Conservation (phyloP, 1,140 invertebrate species). For the Gerris buenoi region DNA sequence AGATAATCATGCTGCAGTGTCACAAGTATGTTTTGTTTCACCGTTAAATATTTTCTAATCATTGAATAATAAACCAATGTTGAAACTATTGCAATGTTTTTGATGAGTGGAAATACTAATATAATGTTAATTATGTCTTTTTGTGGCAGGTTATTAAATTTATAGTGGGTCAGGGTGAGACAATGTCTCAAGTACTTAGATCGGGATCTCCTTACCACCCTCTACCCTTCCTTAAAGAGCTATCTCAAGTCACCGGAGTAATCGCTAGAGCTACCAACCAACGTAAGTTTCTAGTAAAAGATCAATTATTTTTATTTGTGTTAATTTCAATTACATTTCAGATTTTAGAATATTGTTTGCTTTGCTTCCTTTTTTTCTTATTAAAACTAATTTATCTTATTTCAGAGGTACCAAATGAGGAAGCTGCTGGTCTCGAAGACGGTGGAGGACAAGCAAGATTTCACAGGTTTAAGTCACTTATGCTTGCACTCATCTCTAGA, state of each 20-base stretch:
- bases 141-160: conserved; percentile 56
- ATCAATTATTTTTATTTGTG: too few species aligned
- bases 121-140: too few species aligned
- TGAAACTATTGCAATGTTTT: not conserved
- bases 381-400: too few species aligned
- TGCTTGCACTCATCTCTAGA: conserved; percentile 51
- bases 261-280: conserved; percentile 57
- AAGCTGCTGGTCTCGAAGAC: not conserved
- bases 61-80: not conserved
- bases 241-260: conserved; percentile 58
- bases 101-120: too few species aligned
- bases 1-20: conserved; percentile 60
- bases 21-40: conserved; percentile 36
- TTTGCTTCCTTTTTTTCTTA: too few species aligned
- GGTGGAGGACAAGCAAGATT: conserved; percentile 20
- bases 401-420: not conserved
- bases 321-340: too few species aligned
- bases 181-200: conserved; percentile 57
- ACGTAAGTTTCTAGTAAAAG: too few species aligned
- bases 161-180: conserved; percentile 62
- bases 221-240: conserved; percentile 43
- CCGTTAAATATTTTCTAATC: not conserved
- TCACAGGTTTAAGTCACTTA: conserved; percentile 46
- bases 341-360: too few species aligned
- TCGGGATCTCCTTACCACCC: conserved; percentile 47